A percentile compares a stretch with the other conserved stretches of the same genome.
Conservation (phyloP, 1,140 invertebrate species). For the Oryzaephilus surinamensis region DNA sequence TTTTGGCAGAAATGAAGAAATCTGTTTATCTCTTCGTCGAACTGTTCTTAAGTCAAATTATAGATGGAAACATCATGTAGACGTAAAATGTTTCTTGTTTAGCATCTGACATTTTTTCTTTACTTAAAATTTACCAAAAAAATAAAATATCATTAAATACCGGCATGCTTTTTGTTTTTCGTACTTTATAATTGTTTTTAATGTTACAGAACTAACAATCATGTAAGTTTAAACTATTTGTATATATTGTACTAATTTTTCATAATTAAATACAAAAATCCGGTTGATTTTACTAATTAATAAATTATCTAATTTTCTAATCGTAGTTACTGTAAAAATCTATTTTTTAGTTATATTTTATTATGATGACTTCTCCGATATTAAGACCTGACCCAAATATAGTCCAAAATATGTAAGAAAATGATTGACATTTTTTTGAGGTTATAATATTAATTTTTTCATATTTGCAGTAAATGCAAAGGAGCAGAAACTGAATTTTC, state of each 20-base stretch:
- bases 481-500: constrained; percentile 59
- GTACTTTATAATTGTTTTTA: constrained; percentile 1
- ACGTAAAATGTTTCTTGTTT: constrained; percentile 5
- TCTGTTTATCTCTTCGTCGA: too few relatives aligned
- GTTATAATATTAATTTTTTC: constrained; percentile 15
- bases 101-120: constrained; percentile 2
- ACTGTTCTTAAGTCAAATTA: too few relatives aligned
- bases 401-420: constrained; percentile 23
- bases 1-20: too few relatives aligned
- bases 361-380: constrained; percentile 14
- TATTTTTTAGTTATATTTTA: background rate
- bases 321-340: too few relatives aligned
- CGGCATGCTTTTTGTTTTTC: constrained; percentile 1
- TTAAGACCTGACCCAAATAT: constrained; percentile 12
- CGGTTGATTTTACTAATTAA: background rate
- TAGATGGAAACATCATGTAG: too few relatives aligned
- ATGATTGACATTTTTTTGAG: constrained; percentile 1
- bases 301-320: too few relatives aligned
- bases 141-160: background rate
- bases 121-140: constrained; percentile 1
- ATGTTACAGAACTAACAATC: background rate
- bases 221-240: background rate
- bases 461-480: constrained; percentile 50
- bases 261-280: background rate
- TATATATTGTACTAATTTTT: background rate